Base-by-base conservation (phyloP, 2,113 vertebrate species). In the Calidris pugnax region DNA sequence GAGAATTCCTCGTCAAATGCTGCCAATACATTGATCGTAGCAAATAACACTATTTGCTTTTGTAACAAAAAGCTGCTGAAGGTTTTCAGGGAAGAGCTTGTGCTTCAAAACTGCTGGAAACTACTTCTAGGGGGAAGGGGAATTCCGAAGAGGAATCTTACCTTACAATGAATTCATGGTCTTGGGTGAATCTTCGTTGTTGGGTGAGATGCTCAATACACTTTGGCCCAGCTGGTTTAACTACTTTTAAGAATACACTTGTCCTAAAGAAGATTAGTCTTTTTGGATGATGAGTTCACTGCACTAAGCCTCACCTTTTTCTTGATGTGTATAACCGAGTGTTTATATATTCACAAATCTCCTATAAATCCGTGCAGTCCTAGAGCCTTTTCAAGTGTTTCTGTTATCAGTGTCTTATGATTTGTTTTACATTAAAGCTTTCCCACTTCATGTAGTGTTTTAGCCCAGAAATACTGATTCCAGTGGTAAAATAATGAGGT, bases 351-450 rank as follows among this genome's bases (percentile, higher is more conserved):
- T 87, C 83, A 89, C 69, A 81, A 75, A 75, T 86, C 62, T 90
- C 75, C 7, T 2, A 45, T 81, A 95, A 95, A 94, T 81, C 39
- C 9, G 3, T 63, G 50, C 15, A 71, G 17, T 90, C 43, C 66
- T 81, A 75, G 68, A 80, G n/a, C n/a, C 63, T 92, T 89, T 92
- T 64, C 92, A 93, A 87, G 73, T 60, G 30, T 93, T 92, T 92
- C 51, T 17, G 7, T 88, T 86, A 56, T 93, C 92, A 64, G 64
- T 72, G 83, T 92, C 93, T 88, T 84, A 60, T 87, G 83, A 67
- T 88, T 94, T 93, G 76, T 86, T 94, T 95, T 95, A 81, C 60
- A 28, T 89, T 53, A 67, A 72, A 56, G n/a, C 64, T 88, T 89
- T 95, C 76, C 73, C 92, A 53, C 47, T 90, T 84, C 59, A 30